Base-by-base conservation (phyloP, 2,888 invertebrate genomes). In the Cerastis rubricosa region DNA sequence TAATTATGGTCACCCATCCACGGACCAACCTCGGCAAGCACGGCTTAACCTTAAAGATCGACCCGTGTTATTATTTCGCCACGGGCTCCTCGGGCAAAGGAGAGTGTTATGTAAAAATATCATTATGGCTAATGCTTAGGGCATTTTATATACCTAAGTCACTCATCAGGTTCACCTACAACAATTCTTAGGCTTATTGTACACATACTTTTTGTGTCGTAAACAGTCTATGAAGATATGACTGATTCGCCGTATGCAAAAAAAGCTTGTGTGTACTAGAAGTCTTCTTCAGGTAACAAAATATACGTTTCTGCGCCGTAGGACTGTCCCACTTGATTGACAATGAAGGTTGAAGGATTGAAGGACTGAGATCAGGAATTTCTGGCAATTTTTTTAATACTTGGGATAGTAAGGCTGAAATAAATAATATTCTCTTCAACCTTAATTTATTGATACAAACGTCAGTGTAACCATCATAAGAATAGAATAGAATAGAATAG, bases 231-330 rank as follows among this genome's bases (percentile, higher is more conserved):
- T 14, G 8, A 35, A 35, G 35, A 35, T 35, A 25, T 5, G 17
- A 49, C 25, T 25, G 14, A 17, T 59, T 57, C 14, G 25, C 57
- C 25, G 6, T 57, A 14, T 25, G 12, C 1, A 29, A 59, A 59
- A 57, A 59, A 25, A 25, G 6, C 57, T 25, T 11, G 12, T 25
- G 6, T 14, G 12, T 14, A 7, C 25, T 8, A 59, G 17, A 29
- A 29, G 7, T 17, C 63, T 83, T 78, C 79, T 75, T 80, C 59
- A 47, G 76, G 71, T 81, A 78, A 80, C 78, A 76, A 85, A 85
- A 78, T 86, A 83, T 75, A 78, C 35, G 69, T 81, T 66, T 71
- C 71, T 66, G 40, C 17, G 77, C 83, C 73, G 35, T 54, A 71
- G 83, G 79, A 80, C 59, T 69, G 29, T 68, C 69, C 29, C 64